These are phyloP conservation scores for Trachelus stipa DNA, from an alignment of 2,888 invertebrate species.

Conservation along the genomic window DNA sequence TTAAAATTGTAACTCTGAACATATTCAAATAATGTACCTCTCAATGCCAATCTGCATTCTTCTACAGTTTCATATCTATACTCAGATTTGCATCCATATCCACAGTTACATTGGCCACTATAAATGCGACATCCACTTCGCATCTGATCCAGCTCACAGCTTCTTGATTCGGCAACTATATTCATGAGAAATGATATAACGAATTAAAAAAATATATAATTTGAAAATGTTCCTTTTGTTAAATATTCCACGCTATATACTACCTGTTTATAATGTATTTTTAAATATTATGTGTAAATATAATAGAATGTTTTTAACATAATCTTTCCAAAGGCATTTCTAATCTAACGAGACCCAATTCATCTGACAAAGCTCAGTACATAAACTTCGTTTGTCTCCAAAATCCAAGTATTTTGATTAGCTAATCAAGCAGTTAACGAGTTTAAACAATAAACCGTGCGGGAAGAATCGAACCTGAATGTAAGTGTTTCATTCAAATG, in stretches of 20 bases:
- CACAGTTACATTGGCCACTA: slow-evolving; percentile 74
- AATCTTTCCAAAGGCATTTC: neutral
- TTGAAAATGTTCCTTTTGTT: neutral
- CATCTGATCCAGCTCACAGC: slow-evolving; percentile 72
- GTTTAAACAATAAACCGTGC: neutral
- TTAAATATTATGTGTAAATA: neutral
- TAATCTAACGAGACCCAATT: neutral
- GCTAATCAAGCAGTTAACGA: neutral
- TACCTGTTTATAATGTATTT: neutral
- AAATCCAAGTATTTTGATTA: neutral
- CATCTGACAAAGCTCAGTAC: neutral
- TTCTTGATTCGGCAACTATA: slow-evolving; percentile 24
- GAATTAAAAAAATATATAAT: too few relatives aligned
- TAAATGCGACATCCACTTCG: slow-evolving; percentile 76
- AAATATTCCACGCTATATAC: neutral
- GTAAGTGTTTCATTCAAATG: neutral
- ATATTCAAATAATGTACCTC: slow-evolving; percentile 67
- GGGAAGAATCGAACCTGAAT: neutral
- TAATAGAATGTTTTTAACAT: neutral
- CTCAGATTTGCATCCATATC: slow-evolving; percentile 75
- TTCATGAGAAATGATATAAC: neutral
- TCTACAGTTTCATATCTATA: slow-evolving; percentile 73
- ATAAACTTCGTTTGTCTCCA: too few relatives aligned
- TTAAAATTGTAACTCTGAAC: neutral
- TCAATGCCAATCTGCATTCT: slow-evolving; percentile 74